These are phyloP conservation scores for Hoplodrina ambigua DNA, from an alignment of 2,888 invertebrate species.

Conservation along the genomic window DNA sequence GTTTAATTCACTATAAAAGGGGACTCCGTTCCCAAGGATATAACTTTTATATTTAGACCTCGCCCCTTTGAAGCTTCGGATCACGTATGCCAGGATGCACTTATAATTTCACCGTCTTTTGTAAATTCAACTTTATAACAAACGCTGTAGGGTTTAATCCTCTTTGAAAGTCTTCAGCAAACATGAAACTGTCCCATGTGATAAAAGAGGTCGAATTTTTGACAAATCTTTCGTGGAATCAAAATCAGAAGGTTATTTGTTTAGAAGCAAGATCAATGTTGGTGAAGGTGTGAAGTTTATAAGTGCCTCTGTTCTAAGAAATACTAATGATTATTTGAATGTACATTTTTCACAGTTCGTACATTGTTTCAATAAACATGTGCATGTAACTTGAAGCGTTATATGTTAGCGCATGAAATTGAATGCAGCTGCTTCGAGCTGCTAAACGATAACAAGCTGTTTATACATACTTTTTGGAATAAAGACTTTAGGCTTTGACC, in stretches of 20 bases:
- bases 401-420: constrained; percentile 38
- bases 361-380: constrained; percentile 52
- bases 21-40: constrained; percentile 82
- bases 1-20: constrained; percentile 70
- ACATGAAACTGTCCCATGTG: constrained; percentile 68
- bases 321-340: constrained; percentile 64
- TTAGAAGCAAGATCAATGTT: constrained; percentile 82
- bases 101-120: constrained; percentile 9
- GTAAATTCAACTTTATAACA: constrained; percentile 44
- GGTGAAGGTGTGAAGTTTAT: constrained; percentile 81
- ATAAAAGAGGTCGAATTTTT: constrained; percentile 37
- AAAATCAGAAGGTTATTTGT: constrained; percentile 74
- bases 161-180: constrained; percentile 34
- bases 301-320: constrained; percentile 67
- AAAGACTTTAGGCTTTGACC: neutral
- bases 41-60: constrained; percentile 79
- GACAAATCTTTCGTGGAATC: constrained; percentile 77
- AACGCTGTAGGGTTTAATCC: constrained; percentile 7
- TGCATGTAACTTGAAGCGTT: constrained; percentile 48
- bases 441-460: constrained; percentile 44
- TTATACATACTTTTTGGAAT: constrained; percentile 24
- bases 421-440: constrained; percentile 52
- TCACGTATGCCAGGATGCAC: constrained; percentile 71
- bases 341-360: constrained; percentile 54
- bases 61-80: constrained; percentile 71